Conservation (phyloP, 2,888 invertebrate species). For the Linnaemya tessellans region DNA sequence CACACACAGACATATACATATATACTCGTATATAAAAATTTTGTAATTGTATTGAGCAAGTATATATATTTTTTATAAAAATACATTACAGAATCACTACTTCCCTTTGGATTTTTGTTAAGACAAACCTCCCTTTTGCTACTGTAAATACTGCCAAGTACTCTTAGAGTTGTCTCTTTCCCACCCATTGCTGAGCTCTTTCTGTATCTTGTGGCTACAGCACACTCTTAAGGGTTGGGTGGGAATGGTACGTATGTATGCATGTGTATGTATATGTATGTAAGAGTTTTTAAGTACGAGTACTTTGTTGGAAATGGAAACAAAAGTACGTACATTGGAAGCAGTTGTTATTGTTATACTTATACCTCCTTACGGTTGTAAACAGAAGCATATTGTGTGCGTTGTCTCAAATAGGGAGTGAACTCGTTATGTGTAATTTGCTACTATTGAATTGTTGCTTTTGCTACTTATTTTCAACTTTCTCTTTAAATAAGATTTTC, state of each 20-base stretch:
- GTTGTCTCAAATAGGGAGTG: constrained; percentile 66
- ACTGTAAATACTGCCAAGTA: background rate
- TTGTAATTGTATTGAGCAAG: background rate
- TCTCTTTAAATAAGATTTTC: constrained; percentile 47
- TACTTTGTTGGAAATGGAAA: constrained; percentile 28
- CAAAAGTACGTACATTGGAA: constrained; percentile 40
- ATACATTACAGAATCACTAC: constrained; percentile 61
- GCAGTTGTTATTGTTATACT: constrained; percentile 49
- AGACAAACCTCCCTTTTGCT: constrained; percentile 61
- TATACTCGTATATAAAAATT: background rate
- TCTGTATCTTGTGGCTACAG: constrained; percentile 5
- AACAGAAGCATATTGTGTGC: constrained; percentile 74
- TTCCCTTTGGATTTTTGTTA: constrained; percentile 57
- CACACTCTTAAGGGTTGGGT: constrained; percentile 51
- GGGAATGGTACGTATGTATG: constrained; percentile 9
- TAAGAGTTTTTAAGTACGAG: background rate
- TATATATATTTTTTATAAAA: constrained; percentile 15
- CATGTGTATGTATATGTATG: constrained; percentile 7
- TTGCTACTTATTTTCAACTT: constrained; percentile 27
- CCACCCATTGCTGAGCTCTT: background rate
- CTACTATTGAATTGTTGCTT: constrained; percentile 7
- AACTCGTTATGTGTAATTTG: constrained; percentile 45
- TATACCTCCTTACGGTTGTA: constrained; percentile 41
- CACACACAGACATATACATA: background rate
- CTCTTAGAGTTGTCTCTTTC: constrained; percentile 64